A percentile compares a stretch with the other conserved stretches of the same genome.
Evolutionary conservation across 2,113 vertebrate genomes (phyloP).

Genomic region (Datnioides undecimradiatus): DNA sequence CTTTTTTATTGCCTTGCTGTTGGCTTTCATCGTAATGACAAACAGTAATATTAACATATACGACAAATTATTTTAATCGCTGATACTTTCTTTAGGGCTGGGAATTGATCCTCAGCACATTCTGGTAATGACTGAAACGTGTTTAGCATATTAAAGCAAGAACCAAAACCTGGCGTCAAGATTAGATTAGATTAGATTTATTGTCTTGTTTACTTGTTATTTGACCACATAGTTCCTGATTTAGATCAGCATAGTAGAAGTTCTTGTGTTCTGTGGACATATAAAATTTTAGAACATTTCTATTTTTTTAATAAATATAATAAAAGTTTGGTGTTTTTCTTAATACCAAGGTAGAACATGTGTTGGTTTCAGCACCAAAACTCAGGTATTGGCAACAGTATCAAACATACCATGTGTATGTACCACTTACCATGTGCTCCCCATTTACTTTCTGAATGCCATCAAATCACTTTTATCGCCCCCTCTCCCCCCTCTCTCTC

Average conservation of each 20-base stretch:
- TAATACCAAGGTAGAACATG: background rate
- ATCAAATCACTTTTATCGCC: background rate
- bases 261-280: background rate
- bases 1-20: too few species aligned
- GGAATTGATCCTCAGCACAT: background rate
- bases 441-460: background rate
- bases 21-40: background rate
- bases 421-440: background rate
- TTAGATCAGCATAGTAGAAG: background rate
- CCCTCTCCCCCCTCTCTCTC: slow-evolving; percentile 4
- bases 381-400: background rate
- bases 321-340: background rate
- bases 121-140: background rate
- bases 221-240: background rate
- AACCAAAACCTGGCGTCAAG: background rate
- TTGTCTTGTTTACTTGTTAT: background rate
- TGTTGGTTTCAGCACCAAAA: slow-evolving; percentile 8
- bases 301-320: background rate
- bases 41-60: background rate
- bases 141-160: background rate
- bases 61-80: background rate
- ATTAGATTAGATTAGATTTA: background rate
- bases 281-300: background rate
- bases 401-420: too few species aligned
- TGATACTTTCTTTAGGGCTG: background rate